phyloP scores from a whole-genome alignment of 30 jellyfish, hydroid and myxozoan species.

The Thelohanellus kitauei region DNA sequence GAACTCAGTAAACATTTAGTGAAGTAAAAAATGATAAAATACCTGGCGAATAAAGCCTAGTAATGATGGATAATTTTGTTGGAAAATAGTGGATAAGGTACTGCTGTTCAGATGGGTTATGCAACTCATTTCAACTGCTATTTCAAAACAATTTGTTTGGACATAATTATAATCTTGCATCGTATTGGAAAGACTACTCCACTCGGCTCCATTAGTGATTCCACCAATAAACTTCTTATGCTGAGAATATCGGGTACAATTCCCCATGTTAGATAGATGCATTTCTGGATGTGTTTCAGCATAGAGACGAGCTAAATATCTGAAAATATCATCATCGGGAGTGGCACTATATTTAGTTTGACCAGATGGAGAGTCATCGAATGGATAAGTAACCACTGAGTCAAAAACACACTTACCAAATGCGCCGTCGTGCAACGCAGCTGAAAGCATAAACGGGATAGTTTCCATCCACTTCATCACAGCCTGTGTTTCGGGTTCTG shows the following conservation, averaged over 20 bases:
- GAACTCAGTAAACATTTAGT: too few relatives aligned
- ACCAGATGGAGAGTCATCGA: constrained; percentile 94
- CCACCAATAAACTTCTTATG: constrained; percentile 52
- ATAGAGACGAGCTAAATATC: constrained; percentile 66
- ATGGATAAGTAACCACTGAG: constrained; percentile 86
- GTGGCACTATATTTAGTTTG: constrained; percentile 76
- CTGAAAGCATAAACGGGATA: constrained; percentile 52
- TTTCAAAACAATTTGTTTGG: constrained; percentile 40
- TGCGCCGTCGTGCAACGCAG: constrained; percentile 88
- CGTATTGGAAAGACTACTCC: constrained; percentile 75
- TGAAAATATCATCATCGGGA: constrained; percentile 84
- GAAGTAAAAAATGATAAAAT: too few relatives aligned
- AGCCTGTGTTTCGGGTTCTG: constrained; percentile 69
- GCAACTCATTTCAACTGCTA: constrained; percentile 74
- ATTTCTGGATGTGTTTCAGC: constrained; percentile 90
- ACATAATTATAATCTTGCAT: constrained; percentile 96
- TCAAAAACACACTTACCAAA: constrained; percentile 1
- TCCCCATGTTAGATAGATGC: constrained; percentile 65
- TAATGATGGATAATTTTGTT: not conserved
- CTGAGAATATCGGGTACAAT: constrained; percentile 33
- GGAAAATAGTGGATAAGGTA: too few relatives aligned
- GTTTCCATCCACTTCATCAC: constrained; percentile 49
- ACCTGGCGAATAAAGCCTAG: constrained; percentile 19
- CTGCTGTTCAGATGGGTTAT: not conserved
- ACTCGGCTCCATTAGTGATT: constrained; percentile 88